These are phyloP conservation scores for Buathra laborator DNA, from an alignment of 2,888 invertebrate genomes.

Conservation along the genomic window DNA sequence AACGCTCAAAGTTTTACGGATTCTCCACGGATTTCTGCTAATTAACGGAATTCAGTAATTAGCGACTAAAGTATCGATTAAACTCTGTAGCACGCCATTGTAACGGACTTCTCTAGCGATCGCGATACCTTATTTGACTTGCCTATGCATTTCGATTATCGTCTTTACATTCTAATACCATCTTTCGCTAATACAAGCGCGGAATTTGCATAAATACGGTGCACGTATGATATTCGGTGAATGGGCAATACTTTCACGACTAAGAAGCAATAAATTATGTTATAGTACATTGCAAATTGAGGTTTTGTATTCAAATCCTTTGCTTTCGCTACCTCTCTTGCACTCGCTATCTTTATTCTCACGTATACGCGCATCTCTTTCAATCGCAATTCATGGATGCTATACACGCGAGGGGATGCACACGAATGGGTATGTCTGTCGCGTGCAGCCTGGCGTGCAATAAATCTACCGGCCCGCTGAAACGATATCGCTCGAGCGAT, in stretches of 20 bases:
- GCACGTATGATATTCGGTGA: background rate
- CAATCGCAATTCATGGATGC: constrained; percentile 55
- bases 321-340: constrained; percentile 9
- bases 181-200: background rate
- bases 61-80: constrained; percentile 17
- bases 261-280: background rate
- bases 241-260: constrained; percentile 5
- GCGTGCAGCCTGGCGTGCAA: constrained; percentile 63
- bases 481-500: constrained; percentile 61
- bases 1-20: background rate
- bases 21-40: constrained; percentile 31
- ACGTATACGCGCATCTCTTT: constrained; percentile 1
- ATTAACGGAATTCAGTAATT: constrained; percentile 50
- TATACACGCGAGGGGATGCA: constrained; percentile 59
- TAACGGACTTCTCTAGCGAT: background rate
- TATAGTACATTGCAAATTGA: constrained; percentile 28
- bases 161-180: background rate
- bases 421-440: constrained; percentile 64
- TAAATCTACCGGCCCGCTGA: constrained; percentile 62
- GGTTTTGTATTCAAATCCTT: constrained; percentile 52
- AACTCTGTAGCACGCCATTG: background rate
- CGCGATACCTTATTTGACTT: constrained; percentile 4
- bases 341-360: constrained; percentile 1
- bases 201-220: background rate
- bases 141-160: too few relatives aligned